A percentile compares a stretch with the other conserved stretches of the same genome.
These are phyloP conservation scores for Habroteleia sp. DNA, from an alignment of 2,888 invertebrate species.

Conservation along the genomic window DNA sequence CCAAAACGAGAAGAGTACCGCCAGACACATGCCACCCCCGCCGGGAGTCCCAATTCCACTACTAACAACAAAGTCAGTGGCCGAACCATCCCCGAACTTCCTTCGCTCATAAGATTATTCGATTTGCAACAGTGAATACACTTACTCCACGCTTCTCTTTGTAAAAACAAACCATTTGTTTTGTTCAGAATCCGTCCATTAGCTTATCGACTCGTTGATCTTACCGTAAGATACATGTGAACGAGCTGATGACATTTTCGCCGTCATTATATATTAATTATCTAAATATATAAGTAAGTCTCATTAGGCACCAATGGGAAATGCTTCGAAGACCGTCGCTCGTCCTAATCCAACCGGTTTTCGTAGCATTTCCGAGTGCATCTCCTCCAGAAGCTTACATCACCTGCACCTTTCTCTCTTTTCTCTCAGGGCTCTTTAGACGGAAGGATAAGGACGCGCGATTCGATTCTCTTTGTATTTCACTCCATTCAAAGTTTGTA, in stretches of 20 bases:
- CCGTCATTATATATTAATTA: too few relatives aligned
- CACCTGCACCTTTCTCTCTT: slow-evolving; percentile 66
- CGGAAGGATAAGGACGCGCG: slow-evolving; percentile 53
- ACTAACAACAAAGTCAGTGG: slow-evolving; percentile 91
- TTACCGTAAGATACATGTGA: too few relatives aligned
- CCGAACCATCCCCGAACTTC: slow-evolving; percentile 92
- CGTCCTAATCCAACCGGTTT: slow-evolving; percentile 71
- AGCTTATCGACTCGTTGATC: too few relatives aligned
- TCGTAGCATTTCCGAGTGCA: slow-evolving; percentile 76
- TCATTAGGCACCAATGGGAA: slow-evolving; percentile 69
- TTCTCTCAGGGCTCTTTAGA: slow-evolving; percentile 59
- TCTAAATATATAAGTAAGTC: slow-evolving; percentile 54
- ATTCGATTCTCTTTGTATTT: too few relatives aligned
- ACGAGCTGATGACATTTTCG: slow-evolving; percentile 2
- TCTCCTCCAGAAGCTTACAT: slow-evolving; percentile 79
- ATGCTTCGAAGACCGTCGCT: slow-evolving; percentile 72
- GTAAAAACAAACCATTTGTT: too few relatives aligned
- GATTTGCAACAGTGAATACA: slow-evolving; percentile 65
- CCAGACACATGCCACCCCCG: slow-evolving; percentile 97
- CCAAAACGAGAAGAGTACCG: too few relatives aligned
- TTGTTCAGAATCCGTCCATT: too few relatives aligned
- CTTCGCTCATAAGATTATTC: slow-evolving; percentile 78
- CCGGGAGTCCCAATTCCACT: slow-evolving; percentile 97
- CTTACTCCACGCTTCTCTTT: slow-evolving; percentile 5
- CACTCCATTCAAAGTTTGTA: too few relatives aligned